These are phyloP conservation scores for Syngnathus rostellatus DNA, from an alignment of 2,797 vertebrate species.

Conservation along the genomic window DNA sequence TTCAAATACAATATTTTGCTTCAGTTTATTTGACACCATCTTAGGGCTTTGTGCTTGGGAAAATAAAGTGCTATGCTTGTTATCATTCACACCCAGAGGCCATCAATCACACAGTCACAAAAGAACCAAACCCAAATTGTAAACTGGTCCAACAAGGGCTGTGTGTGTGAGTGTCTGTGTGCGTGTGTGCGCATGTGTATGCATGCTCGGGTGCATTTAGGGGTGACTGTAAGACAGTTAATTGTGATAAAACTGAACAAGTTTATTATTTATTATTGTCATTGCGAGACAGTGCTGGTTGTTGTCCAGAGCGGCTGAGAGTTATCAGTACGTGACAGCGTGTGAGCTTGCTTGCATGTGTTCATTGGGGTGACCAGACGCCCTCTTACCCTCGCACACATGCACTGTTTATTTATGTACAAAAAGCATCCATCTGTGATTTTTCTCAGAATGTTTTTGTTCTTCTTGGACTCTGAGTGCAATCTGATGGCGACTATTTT, in stretches of 20 bases:
- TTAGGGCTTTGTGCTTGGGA: background rate
- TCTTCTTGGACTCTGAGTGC: background rate
- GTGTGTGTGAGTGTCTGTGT: conserved; percentile 12
- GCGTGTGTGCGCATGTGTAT: conserved; percentile 10
- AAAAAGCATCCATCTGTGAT: background rate
- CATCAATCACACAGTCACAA: conserved; percentile 42
- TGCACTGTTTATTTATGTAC: background rate
- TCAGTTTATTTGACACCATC: background rate
- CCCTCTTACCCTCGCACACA: background rate
- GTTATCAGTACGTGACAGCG: conserved; percentile 26
- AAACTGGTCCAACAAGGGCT: conserved; percentile 24
- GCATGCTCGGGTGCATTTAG: conserved; percentile 1
- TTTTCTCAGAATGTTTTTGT: background rate
- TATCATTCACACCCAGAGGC: conserved; percentile 15
- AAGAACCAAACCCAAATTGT: conserved; percentile 22
- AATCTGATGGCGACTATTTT: background rate
- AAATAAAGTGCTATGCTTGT: conserved; percentile 1
- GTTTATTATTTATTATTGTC: conserved; percentile 28
- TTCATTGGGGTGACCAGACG: conserved; percentile 1
- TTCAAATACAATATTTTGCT: too few species aligned
- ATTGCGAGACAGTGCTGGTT: conserved; percentile 29
- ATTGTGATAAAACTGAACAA: conserved; percentile 43
- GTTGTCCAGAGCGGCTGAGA: conserved; percentile 41
- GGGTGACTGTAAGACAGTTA: conserved; percentile 2
- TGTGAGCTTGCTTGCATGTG: background rate